Base-by-base conservation (phyloP, 2,113 vertebrate species). In the Muntiacus muntjak region DNA sequence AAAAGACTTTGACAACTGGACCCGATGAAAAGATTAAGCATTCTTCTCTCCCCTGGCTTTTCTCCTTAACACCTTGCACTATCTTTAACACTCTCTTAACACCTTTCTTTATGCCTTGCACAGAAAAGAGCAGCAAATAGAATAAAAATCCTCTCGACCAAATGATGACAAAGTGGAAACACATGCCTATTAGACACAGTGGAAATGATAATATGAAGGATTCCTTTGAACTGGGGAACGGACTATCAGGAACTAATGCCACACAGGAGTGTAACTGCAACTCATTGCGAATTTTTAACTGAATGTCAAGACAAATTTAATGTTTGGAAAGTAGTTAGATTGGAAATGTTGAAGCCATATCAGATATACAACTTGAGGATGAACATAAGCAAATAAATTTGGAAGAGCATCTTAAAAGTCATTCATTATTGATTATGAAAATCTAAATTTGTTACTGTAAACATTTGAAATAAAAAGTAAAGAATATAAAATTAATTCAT, bases 341-440 rank as follows among this genome's bases (percentile, higher is more conserved):
- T n/a, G 13, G 55, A 86, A 97, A 96, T 67, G 47, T 26, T 60
- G 33, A 96, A 21, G 12, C 16, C 40, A 52, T 74, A 54, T 8
- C 4, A 7, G 95, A 78, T 79, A 67, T 1, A 71, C 13, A 87
- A 15, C 83, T 92, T 96, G 87, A 93, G 55, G 79, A 92, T 54
- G 23, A 93, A 96, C 64, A 93, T 81, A 25, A 92, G n/a, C 16
- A 90, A 89, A 58, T 81, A 87, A 64, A 11, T 58, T 95, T 95
- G 64, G 58, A 84, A 84, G 23, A 50, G 30, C 81, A 19, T 88
- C 12, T 71, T 91, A 85, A 90, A 96, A 82, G 23, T 76, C 85
- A 74, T 58, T 60, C 89, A 15, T 89, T 95, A 93, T 67, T 89
- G 4, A 76, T 60, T 92, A 47, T 86, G 57, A 79, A 93, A 85